Base-by-base conservation (phyloP, 2,888 invertebrate species). In the Phyto melanocephala region DNA sequence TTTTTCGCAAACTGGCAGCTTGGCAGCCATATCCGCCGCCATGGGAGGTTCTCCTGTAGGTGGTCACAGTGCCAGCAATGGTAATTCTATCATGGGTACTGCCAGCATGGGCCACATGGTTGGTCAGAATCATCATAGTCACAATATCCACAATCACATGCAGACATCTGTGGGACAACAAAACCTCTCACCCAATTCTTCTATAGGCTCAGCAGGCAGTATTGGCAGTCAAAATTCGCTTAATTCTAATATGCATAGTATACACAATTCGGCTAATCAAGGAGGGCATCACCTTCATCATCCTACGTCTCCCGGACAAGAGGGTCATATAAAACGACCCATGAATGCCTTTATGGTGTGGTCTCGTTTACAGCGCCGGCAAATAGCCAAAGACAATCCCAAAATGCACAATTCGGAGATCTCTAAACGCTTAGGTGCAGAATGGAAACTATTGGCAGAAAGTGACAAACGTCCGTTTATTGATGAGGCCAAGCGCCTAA, bases 321-420 rank as follows among this genome's bases (percentile, higher is more conserved):
- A 95, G 87, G 95, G 94, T 10, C 97, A 98, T 91, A 97, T 99
- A 88, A 99, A 98, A 91, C 93, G 98, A 20, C 98, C 98, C 1
- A 98, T 99, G 98, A 98, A 98, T 92, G 98, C 98, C 0, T 98
- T 98, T 92, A 98, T 98, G 98, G 98, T 91, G 11, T 98, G 98
- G 98, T 97, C 98, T 5, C 92, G 98, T 50, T 95, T 97, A 47
- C 97, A 98, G 91, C 92, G 98, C 15, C 93, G 97, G 71, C 97
- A 97, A 91, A 98, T 98, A 88, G 97, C 98, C 1, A 94, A 96
- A 91, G 97, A 98, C 87, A 98, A 98, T 90, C 98, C 98, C 86
- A 98, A 96, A 91, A 96, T 96, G 96, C 96, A 96, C 91, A 96
- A 96, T 87, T 95, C 95, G 0, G 96, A 96, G 90, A 98, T 98